These are phyloP conservation scores for Conus canariensis DNA, from an alignment of 2,888 invertebrate genomes.

Conservation along the genomic window DNA sequence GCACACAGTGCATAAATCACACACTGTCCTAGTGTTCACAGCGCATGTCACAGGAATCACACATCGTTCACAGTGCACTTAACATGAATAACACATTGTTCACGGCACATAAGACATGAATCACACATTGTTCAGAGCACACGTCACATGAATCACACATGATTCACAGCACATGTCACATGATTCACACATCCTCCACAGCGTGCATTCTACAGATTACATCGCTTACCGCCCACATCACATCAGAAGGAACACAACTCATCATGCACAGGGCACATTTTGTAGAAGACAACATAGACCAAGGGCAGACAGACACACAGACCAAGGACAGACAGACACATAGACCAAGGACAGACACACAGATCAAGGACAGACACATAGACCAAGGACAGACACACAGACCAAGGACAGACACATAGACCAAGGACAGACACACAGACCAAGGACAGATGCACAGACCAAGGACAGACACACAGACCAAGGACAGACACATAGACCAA, in stretches of 20 bases:
- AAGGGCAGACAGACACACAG: neutral
- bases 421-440: neutral
- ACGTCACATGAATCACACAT: too few species aligned
- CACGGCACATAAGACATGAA: too few species aligned
- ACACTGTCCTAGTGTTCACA: too few species aligned
- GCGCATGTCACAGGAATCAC: neutral
- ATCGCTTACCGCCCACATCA: too few species aligned
- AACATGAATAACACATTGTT: too few species aligned
- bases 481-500: constrained; percentile 39
- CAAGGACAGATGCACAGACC: neutral
- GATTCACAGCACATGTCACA: too few species aligned
- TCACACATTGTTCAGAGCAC: too few species aligned
- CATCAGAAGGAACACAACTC: too few species aligned
- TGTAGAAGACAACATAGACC: neutral
- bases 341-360: neutral
- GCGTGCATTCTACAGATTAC: too few species aligned
- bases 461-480: too few species aligned
- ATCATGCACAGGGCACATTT: too few species aligned
- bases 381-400: neutral
- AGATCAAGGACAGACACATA: neutral
- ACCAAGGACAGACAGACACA: neutral
- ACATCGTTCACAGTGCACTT: neutral
- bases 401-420: neutral
- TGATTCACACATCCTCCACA: too few species aligned
- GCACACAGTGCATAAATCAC: neutral